Percentiles rank a stretch among this genome's conserved stretches.
Evolutionary conservation across 2,888 invertebrate species (phyloP).

Genomic region (Nudaria mundana): DNA sequence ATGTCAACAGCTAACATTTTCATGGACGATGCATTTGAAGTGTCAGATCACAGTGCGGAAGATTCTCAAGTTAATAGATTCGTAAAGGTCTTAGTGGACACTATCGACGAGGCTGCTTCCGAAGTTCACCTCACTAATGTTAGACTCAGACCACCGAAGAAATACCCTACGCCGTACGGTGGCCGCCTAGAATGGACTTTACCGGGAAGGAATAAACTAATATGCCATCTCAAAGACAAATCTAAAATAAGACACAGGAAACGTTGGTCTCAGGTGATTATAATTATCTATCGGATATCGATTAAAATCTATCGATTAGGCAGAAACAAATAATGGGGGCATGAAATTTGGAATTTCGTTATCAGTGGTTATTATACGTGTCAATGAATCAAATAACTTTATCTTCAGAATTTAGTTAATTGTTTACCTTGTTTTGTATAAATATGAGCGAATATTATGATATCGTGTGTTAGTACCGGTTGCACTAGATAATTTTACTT

Average conservation of each 20-base stretch:
- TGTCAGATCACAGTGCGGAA: constrained; percentile 82
- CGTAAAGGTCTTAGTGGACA: constrained; percentile 86
- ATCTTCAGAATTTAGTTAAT: not conserved
- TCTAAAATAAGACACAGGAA: constrained; percentile 93
- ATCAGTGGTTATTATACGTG: not conserved
- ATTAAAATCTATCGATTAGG: not conserved
- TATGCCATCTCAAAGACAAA: constrained; percentile 94
- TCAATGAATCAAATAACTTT: not conserved
- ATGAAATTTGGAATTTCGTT: not conserved
- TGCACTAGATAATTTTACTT: too few species aligned
- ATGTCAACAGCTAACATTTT: constrained; percentile 86
- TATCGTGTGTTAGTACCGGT: too few species aligned
- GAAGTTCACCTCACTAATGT: constrained; percentile 85
- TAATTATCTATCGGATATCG: constrained; percentile 1
- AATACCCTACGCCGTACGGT: constrained; percentile 92
- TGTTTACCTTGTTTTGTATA: not conserved
- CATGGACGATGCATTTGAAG: constrained; percentile 91
- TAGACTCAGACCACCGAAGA: constrained; percentile 84
- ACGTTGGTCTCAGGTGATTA: constrained; percentile 92
- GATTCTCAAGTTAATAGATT: constrained; percentile 90
- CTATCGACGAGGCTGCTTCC: constrained; percentile 88
- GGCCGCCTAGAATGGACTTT: constrained; percentile 91
- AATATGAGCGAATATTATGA: not conserved
- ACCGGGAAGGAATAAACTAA: constrained; percentile 91
- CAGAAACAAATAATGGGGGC: not conserved